These are phyloP conservation scores for Dryadula phaetusa DNA, from an alignment of 2,888 invertebrate species.

Conservation along the genomic window DNA sequence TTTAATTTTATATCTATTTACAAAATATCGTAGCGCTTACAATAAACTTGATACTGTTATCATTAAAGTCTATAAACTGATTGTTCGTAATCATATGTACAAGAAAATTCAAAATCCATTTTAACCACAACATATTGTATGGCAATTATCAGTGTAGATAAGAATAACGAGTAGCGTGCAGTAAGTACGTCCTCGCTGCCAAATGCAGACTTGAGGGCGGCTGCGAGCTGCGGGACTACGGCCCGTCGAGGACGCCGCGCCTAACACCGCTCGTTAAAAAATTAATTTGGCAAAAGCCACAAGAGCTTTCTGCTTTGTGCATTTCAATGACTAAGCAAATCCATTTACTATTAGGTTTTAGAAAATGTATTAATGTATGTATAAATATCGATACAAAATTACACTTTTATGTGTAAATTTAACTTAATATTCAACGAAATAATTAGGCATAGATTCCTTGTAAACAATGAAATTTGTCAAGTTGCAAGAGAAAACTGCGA, in stretches of 20 bases:
- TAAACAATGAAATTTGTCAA: too few species aligned
- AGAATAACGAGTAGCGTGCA: slow-evolving; percentile 8
- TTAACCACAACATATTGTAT: not conserved
- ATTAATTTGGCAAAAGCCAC: not conserved
- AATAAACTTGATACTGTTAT: not conserved
- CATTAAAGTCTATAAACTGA: not conserved
- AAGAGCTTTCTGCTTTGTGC: slow-evolving; percentile 4
- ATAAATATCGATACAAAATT: too few species aligned
- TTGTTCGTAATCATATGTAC: not conserved
- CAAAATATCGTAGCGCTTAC: too few species aligned
- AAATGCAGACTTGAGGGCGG: slow-evolving; percentile 9
- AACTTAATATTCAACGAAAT: too few species aligned
- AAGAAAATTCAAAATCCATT: slow-evolving; percentile 2
- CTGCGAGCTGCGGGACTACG: not conserved
- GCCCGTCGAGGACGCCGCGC: not conserved
- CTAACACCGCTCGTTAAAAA: slow-evolving; percentile 19
- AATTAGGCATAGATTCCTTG: too few species aligned
- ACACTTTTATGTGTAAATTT: too few species aligned
- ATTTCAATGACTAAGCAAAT: slow-evolving; percentile 13
- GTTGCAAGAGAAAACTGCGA: too few species aligned
- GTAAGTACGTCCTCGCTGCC: slow-evolving; percentile 9
- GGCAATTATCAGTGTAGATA: slow-evolving; percentile 6
- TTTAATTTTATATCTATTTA: not conserved
- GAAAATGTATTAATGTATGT: too few species aligned
- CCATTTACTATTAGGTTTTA: not conserved